These are phyloP conservation scores for Tethea ocularis DNA, from an alignment of 2,888 invertebrate species.

Conservation along the genomic window DNA sequence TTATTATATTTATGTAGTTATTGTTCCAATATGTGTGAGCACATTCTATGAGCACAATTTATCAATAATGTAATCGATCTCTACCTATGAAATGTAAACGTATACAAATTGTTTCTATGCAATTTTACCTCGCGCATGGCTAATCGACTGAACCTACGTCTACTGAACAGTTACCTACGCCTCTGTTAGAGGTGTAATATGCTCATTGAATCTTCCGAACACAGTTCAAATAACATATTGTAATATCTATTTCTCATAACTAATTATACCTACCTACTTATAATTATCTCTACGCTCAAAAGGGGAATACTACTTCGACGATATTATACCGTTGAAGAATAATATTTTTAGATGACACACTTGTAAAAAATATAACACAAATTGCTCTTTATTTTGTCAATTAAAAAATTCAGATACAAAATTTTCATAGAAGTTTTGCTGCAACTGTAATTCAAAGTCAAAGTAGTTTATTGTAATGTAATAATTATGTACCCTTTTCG, in stretches of 20 bases:
- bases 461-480: no score
- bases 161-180: conserved; percentile 37
- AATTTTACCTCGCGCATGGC: conserved; percentile 56
- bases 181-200: conserved; percentile 48
- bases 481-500: conserved; percentile 41
- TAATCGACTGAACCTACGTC: conserved; percentile 39
- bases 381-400: conserved; percentile 56
- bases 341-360: conserved; percentile 79
- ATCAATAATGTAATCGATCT: conserved; percentile 61
- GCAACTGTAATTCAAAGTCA: no score
- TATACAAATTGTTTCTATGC: conserved; percentile 56
- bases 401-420: conserved; percentile 51
- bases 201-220: conserved; percentile 68
- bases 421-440: conserved; percentile 55
- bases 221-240: conserved; percentile 61
- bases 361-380: conserved; percentile 64
- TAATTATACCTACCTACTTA: conserved; percentile 49
- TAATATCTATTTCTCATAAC: conserved; percentile 54
- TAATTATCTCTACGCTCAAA: conserved; percentile 62
- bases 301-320: conserved; percentile 59
- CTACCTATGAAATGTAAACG: conserved; percentile 41
- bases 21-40: conserved; percentile 63
- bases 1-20: conserved; percentile 56
- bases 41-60: conserved; percentile 67
- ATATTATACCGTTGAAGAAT: conserved; percentile 65